Base-by-base conservation (phyloP, 1,140 invertebrate genomes). In the Drosophila navojoa region DNA sequence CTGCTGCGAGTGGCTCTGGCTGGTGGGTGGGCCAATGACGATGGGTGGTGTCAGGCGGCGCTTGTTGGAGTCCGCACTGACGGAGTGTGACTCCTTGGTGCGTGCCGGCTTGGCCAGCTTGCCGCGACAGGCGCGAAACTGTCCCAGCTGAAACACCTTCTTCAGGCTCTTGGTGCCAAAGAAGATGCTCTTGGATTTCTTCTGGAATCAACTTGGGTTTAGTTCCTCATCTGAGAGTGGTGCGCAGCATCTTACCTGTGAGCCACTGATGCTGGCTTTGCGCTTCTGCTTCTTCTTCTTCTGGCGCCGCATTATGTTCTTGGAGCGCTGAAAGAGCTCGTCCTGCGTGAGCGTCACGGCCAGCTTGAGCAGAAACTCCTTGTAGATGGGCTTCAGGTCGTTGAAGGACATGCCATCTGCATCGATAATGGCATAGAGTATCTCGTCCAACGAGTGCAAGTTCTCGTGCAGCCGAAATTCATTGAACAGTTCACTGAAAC, bases 351-450 rank as follows among this genome's bases (percentile, higher is more conserved):
- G 92, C 0, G 97, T 97, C 0, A 97, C 94, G 0, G 97, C 96
- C 57, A 98, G 92, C 93, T 97, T 97, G 45, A 98, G 91, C 25
- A 98, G 92, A 82, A 98, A 97, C 92, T 98, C 97, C 92, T 97
- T 97, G 90, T 98, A 97, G 42, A 97, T 96, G 4, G 97, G 97
- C 91, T 97, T 97, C 52, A 98, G 92, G 77, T 97, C 96, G 92
- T 97, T 98, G 92, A 97, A 98, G 19, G 96, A 97, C 96, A 98
- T 98, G 53, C 97, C 97, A 90, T 97, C 96, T 1, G 96, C 95
- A 92, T 97, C 96, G 69, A 98, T 97, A 78, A 98, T 97, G 74
- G 96, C 95, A 76, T 95, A 95, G 13, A 98, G 93, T 60, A 98
- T 97, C 82, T 97, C 96, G 91, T 98, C 97, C 92, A 97, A 95